A percentile compares a stretch with the other conserved stretches of the same genome.
Conservation (phyloP, 2,888 invertebrate species). For the Cepaea hortensis region DNA sequence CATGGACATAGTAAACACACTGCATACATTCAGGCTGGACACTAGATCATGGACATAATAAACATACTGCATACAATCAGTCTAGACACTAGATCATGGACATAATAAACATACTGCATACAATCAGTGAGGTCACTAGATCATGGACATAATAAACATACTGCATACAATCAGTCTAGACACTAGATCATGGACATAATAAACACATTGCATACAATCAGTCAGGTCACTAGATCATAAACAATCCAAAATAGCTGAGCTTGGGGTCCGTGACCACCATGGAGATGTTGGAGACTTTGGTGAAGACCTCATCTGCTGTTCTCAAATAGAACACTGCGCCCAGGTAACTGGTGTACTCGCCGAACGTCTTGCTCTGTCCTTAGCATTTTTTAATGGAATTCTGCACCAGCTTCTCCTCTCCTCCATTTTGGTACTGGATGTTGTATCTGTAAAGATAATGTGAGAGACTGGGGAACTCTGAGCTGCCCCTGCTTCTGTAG, state of each 20-base stretch:
- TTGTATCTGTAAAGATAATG: conserved; percentile 68
- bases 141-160: too few relatives aligned
- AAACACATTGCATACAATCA: too few relatives aligned
- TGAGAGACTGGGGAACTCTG: conserved; percentile 58
- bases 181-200: too few relatives aligned
- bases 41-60: too few relatives aligned
- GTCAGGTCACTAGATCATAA: conserved; percentile 53
- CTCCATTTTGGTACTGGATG: conserved; percentile 68
- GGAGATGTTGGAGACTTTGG: conserved; percentile 70
- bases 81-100: too few relatives aligned
- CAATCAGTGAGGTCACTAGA: too few relatives aligned
- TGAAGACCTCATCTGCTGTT: conserved; percentile 69
- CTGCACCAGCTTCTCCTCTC: conserved; percentile 69
- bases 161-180: too few relatives aligned
- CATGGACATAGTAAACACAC: too few relatives aligned
- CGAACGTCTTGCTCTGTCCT: conserved; percentile 66
- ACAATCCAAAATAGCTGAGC: conserved; percentile 70
- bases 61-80: too few relatives aligned
- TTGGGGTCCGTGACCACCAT: conserved; percentile 66
- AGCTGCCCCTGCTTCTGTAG: conserved; percentile 35
- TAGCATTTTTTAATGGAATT: conserved; percentile 71
- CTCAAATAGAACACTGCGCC: conserved; percentile 69
- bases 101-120: too few relatives aligned
- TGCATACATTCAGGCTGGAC: too few relatives aligned
- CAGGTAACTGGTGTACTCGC: conserved; percentile 71